Evolutionary conservation across 2,797 vertebrate genomes (phyloP).

Genomic region (Vireo griseus): DNA sequence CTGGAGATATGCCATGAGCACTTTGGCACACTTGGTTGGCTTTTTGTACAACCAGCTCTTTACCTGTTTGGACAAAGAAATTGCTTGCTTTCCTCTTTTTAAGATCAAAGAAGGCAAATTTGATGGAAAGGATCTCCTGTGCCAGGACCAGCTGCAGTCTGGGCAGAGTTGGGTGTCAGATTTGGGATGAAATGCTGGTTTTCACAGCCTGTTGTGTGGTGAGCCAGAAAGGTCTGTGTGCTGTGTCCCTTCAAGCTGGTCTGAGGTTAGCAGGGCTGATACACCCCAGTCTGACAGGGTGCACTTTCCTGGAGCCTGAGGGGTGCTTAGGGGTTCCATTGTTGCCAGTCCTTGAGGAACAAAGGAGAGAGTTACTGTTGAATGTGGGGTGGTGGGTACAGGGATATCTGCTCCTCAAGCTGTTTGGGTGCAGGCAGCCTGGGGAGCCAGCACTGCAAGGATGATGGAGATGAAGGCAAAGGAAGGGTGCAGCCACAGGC

Average conservation of each 20-base stretch:
- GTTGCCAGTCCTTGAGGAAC: neutral
- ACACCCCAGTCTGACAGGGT: neutral
- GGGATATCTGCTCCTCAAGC: neutral
- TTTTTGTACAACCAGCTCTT: neutral
- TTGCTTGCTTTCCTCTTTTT: neutral
- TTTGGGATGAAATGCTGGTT: neutral
- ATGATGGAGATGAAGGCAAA: rapidly evolving
- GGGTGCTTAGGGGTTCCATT: rapidly evolving
- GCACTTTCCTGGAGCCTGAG: neutral
- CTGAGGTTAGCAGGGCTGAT: neutral
- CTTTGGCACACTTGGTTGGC: neutral
- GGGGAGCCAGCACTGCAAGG: rapidly evolving
- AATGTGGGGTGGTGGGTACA: rapidly evolving
- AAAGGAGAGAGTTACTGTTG: neutral
- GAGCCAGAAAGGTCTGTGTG: neutral
- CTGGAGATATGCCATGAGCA: neutral
- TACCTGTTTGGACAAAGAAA: neutral
- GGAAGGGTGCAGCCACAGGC: neutral
- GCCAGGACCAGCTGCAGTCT: rapidly evolving
- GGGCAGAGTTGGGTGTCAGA: neutral
- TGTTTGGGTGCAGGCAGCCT: neutral
- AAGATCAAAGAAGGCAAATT: neutral
- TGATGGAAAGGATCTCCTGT: neutral
- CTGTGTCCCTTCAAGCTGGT: neutral
- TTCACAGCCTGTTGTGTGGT: neutral